Evolutionary conservation across 2,888 invertebrate genomes (phyloP).

Genomic region (Lypha dubia): DNA sequence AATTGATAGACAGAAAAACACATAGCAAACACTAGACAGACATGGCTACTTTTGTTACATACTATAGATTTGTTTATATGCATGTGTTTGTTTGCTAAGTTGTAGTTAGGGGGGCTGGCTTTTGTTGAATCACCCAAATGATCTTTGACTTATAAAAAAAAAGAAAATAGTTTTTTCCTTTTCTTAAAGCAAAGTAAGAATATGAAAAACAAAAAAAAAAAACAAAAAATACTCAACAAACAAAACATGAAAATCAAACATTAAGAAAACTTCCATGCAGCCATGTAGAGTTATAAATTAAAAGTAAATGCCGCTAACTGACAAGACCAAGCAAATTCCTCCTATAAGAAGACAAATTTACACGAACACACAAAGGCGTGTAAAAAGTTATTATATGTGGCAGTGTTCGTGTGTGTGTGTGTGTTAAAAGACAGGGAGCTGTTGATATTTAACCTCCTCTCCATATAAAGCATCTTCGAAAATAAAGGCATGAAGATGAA

Average conservation of each 20-base stretch:
- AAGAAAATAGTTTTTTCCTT: conserved; percentile 55
- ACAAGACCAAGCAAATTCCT: conserved; percentile 66
- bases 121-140: conserved; percentile 64
- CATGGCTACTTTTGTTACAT: conserved; percentile 22
- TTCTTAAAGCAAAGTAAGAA: conserved; percentile 26
- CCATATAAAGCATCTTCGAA: background rate
- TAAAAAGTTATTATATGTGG: background rate
- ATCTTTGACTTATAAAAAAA: conserved; percentile 63
- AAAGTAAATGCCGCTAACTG: conserved; percentile 73
- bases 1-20: conserved; percentile 38
- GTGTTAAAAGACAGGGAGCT: conserved; percentile 49
- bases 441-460: conserved; percentile 47
- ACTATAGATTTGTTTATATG: no score
- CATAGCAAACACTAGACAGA: conserved; percentile 42
- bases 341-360: conserved; percentile 48
- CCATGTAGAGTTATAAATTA: conserved; percentile 74
- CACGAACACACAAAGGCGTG: conserved; percentile 29
- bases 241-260: conserved; percentile 58
- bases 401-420: background rate
- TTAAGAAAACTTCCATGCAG: conserved; percentile 54
- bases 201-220: no score
- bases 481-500: conserved; percentile 8
- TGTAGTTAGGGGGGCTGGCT: background rate
- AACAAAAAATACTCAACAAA: conserved; percentile 9
- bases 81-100: no score